Conservation (phyloP, 2,113 vertebrate genomes). For the Hylia prasina region DNA sequence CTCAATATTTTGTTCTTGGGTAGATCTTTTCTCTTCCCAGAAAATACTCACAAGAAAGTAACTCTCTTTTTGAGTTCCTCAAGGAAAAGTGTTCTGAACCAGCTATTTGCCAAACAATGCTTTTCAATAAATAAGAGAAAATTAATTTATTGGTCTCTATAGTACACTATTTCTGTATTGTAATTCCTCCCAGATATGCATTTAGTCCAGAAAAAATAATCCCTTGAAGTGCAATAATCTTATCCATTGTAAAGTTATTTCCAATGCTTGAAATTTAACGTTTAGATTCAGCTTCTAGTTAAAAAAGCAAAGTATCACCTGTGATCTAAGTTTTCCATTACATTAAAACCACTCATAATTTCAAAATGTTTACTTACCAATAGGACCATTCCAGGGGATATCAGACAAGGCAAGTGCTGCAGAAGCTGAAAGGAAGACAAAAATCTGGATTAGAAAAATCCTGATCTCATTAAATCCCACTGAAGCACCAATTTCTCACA, state of each 20-base stretch:
- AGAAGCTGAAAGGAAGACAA: slow-evolving; percentile 77
- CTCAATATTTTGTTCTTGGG: not conserved
- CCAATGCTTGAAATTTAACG: not conserved
- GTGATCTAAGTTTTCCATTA: not conserved
- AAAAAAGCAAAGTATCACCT: not conserved
- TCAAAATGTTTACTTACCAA: slow-evolving; percentile 78
- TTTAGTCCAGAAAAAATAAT: not conserved
- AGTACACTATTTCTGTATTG: not conserved
- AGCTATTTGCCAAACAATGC: not conserved
- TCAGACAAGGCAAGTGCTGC: slow-evolving; percentile 92
- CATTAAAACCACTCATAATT: not conserved
- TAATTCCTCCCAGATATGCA: not conserved
- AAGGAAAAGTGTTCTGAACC: not conserved
- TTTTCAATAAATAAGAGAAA: not conserved
- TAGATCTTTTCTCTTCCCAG: not conserved
- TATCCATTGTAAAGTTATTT: not conserved
- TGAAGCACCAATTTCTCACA: not conserved
- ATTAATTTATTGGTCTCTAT: not conserved
- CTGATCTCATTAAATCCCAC: not conserved
- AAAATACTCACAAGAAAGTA: not conserved
- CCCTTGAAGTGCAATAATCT: not conserved
- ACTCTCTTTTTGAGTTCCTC: not conserved
- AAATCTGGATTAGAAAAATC: not conserved
- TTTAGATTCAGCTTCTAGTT: not conserved
- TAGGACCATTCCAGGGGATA: slow-evolving; percentile 95